Evolutionary conservation across 30 jellyfish, hydroid and myxozoan species (phyloP), one percentile per base, ranked within the genome.

Genomic region (Turritopsis rubra): DNA sequence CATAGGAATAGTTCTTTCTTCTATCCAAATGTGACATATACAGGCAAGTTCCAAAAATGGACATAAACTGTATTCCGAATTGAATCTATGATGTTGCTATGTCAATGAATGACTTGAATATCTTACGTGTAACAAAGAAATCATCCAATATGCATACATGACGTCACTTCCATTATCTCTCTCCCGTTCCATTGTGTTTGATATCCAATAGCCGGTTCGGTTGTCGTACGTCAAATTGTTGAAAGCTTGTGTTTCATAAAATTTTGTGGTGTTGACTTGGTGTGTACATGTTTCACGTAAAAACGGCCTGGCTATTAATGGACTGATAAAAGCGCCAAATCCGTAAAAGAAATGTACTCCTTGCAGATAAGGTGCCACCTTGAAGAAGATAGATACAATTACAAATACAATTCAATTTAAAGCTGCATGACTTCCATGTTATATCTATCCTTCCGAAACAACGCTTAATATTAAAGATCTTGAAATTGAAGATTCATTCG

Each of bases 301-400:
- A 71, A 91, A 91, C 8, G 98, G 98, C 23, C 98, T 66, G 0
- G 98, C 98, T 29, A 91, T 88, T 80, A 91, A 79, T 41, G 98
- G 98, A 75, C 94, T 91, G 22, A 91, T 65, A 30, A 91, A 91
- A 7, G 98, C 98, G 7, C 98, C 98, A 23, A 91, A 91, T 21
- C 98, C 98, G 84, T 91, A 91, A 66, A 91, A 91, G 95, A 91
- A 91, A 81, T 91, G 98, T 0, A 91, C 98, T 52, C 98, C 96
- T 87, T 91, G 98, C 17, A 91, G 86, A 66, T 87, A 91, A 29
- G 98, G 98, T 18, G 98, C 96, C 21, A 91, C 98, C 98, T 91
- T 52, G 28, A 70, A 17, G 52, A 79, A 53, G 21, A 52, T 19
- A 78, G 18, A 78, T 17, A 5, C 9, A 81, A 27, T n/a, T 9